A percentile compares a stretch with the other conserved stretches of the same genome.
These are phyloP conservation scores for Schizaphis graminum DNA, from an alignment of 2,888 invertebrate species.

Conservation along the genomic window DNA sequence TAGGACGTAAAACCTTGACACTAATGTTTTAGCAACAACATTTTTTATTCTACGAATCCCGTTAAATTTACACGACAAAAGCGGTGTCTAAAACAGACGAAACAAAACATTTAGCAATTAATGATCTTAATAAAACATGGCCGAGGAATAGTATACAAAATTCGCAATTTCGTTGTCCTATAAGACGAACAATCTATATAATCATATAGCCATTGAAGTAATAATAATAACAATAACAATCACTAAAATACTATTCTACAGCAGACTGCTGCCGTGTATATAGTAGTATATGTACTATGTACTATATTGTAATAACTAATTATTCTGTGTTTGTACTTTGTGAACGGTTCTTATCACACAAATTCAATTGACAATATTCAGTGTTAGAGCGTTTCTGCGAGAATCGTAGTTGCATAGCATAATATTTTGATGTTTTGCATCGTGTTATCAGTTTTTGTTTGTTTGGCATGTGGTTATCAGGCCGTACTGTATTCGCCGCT, in stretches of 20 bases:
- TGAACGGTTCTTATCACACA: conserved; percentile 24
- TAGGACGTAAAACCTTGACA: conserved; percentile 53
- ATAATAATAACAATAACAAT: conserved; percentile 3
- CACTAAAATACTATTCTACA: neutral
- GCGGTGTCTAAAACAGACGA: neutral
- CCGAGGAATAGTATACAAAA: neutral
- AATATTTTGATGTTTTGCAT: neutral
- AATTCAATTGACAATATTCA: neutral
- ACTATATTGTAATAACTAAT: neutral
- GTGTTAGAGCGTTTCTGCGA: neutral
- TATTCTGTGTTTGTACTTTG: neutral
- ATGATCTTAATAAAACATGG: neutral
- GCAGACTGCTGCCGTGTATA: neutral
- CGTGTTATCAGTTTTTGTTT: neutral
- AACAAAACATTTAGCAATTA: neutral
- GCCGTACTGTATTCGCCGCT: too few relatives aligned
- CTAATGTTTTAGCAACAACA: conserved; percentile 23
- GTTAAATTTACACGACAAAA: neutral
- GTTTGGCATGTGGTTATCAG: neutral
- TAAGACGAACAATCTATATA: neutral
- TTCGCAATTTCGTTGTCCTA: neutral
- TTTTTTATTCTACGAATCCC: conserved; percentile 26
- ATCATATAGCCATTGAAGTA: neutral
- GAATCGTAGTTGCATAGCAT: neutral
- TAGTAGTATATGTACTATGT: neutral